Conservation (phyloP, 2,888 invertebrate species). For the Hydropsyche betteni region DNA sequence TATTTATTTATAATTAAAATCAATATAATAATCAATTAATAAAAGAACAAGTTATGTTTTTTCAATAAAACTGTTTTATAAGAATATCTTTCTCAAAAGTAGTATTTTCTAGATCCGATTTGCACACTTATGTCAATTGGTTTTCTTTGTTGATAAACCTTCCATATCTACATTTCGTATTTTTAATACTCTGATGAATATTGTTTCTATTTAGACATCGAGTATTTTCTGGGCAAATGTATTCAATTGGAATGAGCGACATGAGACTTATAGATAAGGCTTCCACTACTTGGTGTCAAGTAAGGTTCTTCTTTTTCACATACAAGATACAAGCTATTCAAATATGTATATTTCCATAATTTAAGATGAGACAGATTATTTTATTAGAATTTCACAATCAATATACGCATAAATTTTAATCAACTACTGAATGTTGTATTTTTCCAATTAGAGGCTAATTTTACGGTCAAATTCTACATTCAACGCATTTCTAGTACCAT, state of each 20-base stretch:
- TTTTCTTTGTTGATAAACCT: no score
- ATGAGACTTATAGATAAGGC: slow-evolving; percentile 79
- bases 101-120: neutral
- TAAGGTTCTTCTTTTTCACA: slow-evolving; percentile 56
- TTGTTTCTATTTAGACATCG: slow-evolving; percentile 62
- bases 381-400: no score
- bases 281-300: slow-evolving; percentile 84
- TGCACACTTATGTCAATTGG: neutral
- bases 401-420: slow-evolving; percentile 42
- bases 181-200: no score
- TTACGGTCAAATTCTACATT: slow-evolving; percentile 77
- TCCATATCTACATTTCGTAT: no score
- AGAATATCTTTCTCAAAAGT: neutral
- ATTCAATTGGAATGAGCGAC: slow-evolving; percentile 79
- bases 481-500: slow-evolving; percentile 77
- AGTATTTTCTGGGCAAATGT: slow-evolving; percentile 75
- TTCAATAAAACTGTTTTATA: neutral
- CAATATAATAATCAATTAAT: neutral
- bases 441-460: slow-evolving; percentile 68
- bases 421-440: neutral
- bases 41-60: neutral
- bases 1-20: slow-evolving; percentile 15
- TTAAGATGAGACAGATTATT: no score
- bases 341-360: no score
- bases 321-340: neutral